Base-by-base conservation (phyloP, 2,888 invertebrate species). In the Pheosia tremula region DNA sequence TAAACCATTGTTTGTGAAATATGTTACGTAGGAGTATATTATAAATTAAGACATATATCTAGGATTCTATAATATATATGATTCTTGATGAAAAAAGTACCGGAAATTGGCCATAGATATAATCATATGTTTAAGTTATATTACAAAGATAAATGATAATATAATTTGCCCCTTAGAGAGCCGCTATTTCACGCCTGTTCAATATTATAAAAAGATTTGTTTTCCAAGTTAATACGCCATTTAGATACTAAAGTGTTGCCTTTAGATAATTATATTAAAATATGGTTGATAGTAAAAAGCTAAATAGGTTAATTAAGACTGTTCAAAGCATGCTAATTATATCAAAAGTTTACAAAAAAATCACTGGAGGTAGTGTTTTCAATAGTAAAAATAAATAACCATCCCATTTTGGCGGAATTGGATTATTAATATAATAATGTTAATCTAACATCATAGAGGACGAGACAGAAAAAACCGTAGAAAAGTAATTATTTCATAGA, bases 321-420 rank as follows among this genome's bases (percentile, higher is more conserved):
- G 24, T 10, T 36, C 39, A 68, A 75, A 75, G 76, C 81, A 80
- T 80, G 80, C 80, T 56, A 69, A 67, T 68, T 66, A 73, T 67
- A 71, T 71, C 60, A 67, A 75, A 69, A 73, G 59, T 69, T 67
- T 49, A 6, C 6, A 9, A 69, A 67, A 67, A 24, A 24, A 24
- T 24, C 24, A 24, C 24, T 24, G 24, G 24, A 24, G 24, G 24
- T 24, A 2, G 24, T 24, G 24, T 24, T 24, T 24, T 2, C 2
- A 24, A 24, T 24, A n/a, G 47, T 53, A 37, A 43, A 11, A 47
- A n/a, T n/a, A 47, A 47, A 3, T n/a, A 11, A 11, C n/a, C n/a
- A 11, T 47, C 4, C 4, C 47, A 4, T 47, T 47, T 47, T n/a
- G 47, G 11, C 4, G 47, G 47, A 47, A 47, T 47, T n/a, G 3